phyloP scores from a whole-genome alignment of 1,140 invertebrate genomes.

The Pseudobourletiella spinata region DNA sequence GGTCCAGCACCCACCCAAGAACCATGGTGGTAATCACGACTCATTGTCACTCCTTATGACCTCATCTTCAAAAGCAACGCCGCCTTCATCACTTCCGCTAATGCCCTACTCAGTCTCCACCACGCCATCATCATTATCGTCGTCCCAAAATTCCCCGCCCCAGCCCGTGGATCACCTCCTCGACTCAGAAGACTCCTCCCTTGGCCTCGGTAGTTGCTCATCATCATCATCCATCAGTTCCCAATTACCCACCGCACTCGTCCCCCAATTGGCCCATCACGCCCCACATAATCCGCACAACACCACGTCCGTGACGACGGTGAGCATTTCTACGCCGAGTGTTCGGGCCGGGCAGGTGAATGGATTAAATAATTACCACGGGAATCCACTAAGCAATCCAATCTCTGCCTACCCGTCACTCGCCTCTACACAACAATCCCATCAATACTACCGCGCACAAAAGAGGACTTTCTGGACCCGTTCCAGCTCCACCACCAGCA shows the following conservation, averaged over 20 bases:
- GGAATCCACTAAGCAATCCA: background rate
- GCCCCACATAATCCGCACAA: slow-evolving; percentile 13
- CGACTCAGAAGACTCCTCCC: background rate
- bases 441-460: slow-evolving; percentile 31
- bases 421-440: background rate
- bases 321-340: too few species aligned
- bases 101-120: background rate
- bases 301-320: background rate
- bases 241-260: background rate
- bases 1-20: slow-evolving; percentile 21
- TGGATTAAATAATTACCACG: slow-evolving; percentile 1
- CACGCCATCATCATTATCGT: too few species aligned
- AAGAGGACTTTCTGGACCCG: slow-evolving; percentile 30
- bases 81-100: background rate
- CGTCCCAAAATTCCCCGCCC: background rate
- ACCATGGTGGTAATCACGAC: background rate
- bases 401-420: background rate
- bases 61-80: background rate
- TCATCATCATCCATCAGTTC: background rate
- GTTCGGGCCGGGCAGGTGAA: background rate
- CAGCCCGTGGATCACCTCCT: background rate
- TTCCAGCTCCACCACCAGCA: slow-evolving; percentile 30
- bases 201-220: background rate
- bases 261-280: background rate
- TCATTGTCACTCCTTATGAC: slow-evolving; percentile 12